Evolutionary conservation across 1,140 invertebrate species (phyloP).

Genomic region (Brachionus rubens): DNA sequence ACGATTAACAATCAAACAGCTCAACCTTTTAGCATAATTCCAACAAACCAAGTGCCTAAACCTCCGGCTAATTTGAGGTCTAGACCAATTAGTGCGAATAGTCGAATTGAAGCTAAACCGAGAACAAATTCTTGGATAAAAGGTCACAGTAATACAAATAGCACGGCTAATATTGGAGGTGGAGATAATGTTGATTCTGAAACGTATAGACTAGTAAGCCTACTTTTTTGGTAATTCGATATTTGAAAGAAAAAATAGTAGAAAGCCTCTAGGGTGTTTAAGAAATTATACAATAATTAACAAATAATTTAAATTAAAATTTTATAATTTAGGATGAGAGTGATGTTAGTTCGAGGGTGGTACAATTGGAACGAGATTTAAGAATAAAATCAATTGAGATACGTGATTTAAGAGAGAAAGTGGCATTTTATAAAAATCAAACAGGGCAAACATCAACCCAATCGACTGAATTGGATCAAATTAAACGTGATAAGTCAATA

Average conservation of each 20-base stretch:
- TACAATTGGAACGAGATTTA: neutral
- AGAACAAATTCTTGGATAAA: conserved; percentile 27
- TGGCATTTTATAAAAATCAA: conserved; percentile 19
- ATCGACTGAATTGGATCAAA: conserved; percentile 54
- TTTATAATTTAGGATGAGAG: neutral
- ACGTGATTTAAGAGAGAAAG: conserved; percentile 25
- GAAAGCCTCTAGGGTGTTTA: too few relatives aligned
- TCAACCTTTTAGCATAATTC: neutral
- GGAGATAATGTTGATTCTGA: conserved; percentile 24
- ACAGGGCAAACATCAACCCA: neutral
- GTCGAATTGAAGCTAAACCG: conserved; percentile 33
- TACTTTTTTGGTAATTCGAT: neutral
- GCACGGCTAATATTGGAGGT: conserved; percentile 37
- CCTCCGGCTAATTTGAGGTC: conserved; percentile 50
- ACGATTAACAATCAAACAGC: conserved; percentile 50
- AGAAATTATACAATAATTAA: too few relatives aligned
- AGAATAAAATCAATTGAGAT: conserved; percentile 35
- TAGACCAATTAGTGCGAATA: conserved; percentile 55
- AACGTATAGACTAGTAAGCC: conserved; percentile 1
- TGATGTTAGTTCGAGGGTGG: conserved; percentile 2
- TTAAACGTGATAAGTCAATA: conserved; percentile 60
- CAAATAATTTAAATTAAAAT: too few relatives aligned
- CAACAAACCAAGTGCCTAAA: neutral
- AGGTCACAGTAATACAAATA: conserved; percentile 48
- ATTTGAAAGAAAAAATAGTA: too few relatives aligned